Evolutionary conservation across 2,797 vertebrate species (phyloP).

Genomic region (Eutrigla gurnardus): DNA sequence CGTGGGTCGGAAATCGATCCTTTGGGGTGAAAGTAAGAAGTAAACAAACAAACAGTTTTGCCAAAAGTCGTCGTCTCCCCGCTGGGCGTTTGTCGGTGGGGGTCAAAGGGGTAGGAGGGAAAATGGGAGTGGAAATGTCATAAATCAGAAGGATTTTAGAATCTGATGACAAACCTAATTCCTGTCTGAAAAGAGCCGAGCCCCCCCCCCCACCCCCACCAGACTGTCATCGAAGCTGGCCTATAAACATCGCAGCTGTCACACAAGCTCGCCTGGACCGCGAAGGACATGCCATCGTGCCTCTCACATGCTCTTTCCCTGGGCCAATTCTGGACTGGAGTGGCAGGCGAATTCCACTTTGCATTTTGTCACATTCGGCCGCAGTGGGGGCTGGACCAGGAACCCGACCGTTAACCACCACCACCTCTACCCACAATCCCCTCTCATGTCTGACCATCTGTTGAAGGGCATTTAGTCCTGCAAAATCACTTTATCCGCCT

Average conservation of each 20-base stretch:
- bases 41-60: conserved; percentile 82
- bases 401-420: conserved; percentile 26
- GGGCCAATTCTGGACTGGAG: conserved; percentile 87
- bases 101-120: conserved; percentile 76
- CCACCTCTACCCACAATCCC: conserved; percentile 53
- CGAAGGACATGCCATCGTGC: conserved; percentile 89
- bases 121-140: conserved; percentile 82
- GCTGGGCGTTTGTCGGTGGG: conserved; percentile 67
- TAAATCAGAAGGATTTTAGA: conserved; percentile 93
- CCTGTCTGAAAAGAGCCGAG: conserved; percentile 88
- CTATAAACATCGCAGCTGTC: conserved; percentile 97
- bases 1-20: conserved; percentile 53
- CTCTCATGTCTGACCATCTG: conserved; percentile 84
- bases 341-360: conserved; percentile 86
- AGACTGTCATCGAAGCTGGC: conserved; percentile 90
- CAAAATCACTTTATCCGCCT: conserved; percentile 83
- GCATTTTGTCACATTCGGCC: conserved; percentile 90
- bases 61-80: conserved; percentile 78
- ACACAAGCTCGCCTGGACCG: conserved; percentile 82
- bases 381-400: conserved; percentile 55
- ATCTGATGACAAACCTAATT: conserved; percentile 93
- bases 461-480: conserved; percentile 84
- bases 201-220: conserved; percentile 72
- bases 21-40: conserved; percentile 76
- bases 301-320: conserved; percentile 86